Base-by-base conservation (phyloP, 2,888 invertebrate species). In the Microplitis deprimator region DNA sequence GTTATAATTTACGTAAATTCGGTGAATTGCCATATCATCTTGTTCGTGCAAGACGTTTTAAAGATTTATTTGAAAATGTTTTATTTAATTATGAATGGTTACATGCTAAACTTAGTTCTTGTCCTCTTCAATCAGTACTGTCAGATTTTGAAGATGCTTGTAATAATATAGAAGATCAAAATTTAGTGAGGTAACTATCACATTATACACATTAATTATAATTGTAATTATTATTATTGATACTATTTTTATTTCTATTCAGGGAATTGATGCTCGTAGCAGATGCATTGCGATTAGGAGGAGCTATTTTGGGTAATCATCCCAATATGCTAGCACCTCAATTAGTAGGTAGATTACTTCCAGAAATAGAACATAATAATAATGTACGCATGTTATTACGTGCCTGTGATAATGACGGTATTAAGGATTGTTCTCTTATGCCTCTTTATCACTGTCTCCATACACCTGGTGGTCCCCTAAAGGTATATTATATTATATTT, bases 1-100 rank as follows among this genome's bases (percentile, higher is more conserved):
- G 98, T 89, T 98, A 97, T 87, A 99, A 99, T 90, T 92, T 98
- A 75, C 92, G 99, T 84, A 99, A 99, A 93, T 97, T 97, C 86
- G 97, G 97, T 1, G 99, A 99, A 89, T 91, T 99, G 39, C 99
- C 99, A 0, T 99, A 95, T 87, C 99, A 99, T 87, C 91, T 99
- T 85, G 95, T 98, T 0, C 93, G 98, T 6, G 96, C 98, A 0
- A 94, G 96, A 80, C 93, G 98, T 59, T 96, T 96, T 87, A 94
- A 95, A 73, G 98, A 98, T 89, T 91, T 99, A 16, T 97, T 97
- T 87, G 94, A 95, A 64, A 94, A 97, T 86, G 98, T 98, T 0
- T 92, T 99, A 0, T 99, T 99, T 91, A 98, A 98, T 90, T 99
- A 98, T 89, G 96, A 97, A 85, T 99, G 98, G 97, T 92, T 99